Base-by-base conservation (phyloP, 2,113 vertebrate genomes). In the Tretioscincus oriximinensis region DNA sequence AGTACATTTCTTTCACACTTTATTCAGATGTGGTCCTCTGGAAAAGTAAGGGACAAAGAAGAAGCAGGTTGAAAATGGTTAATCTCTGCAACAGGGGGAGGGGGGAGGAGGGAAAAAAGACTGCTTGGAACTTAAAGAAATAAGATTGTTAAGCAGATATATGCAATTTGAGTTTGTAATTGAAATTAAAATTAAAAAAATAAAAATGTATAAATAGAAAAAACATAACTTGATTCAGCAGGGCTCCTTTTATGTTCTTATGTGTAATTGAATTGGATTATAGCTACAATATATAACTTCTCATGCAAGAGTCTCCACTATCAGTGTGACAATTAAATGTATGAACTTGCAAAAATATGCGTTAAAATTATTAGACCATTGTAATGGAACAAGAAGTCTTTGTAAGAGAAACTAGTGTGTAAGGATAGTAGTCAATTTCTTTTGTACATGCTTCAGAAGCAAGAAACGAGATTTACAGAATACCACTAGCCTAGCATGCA, bases 291-390 rank as follows among this genome's bases (percentile, higher is more conserved):
- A 49, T 12, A 31, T 29, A 60, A 63, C 3, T n/a, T 61, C 49
- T 47, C 35, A 73, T 78, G 58, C n/a, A 82, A 63, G n/a, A 60
- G 20, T 72, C 2, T 1, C 45, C 31, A 83, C 3, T 66, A 21
- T 29, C 28, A 9, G 18, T 16, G 64, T 71, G 73, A 29, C 4
- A 51, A 1, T 21, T 63, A 67, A 72, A 9, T 63, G 35, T 29
- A 72, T 72, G 84, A 70, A 18, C 66, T 80, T 80, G 65, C 76
- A 77, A 64, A 54, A 47, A 65, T 81, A 81, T 69, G 9, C 22
- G 69, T 68, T 49, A 67, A 60, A 8, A 8, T 58, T 47, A 7
- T 1, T 90, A 47, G 4, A 0, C 66, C 79, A 73, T 51, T 29
- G 68, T 79, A 81, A 61, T 69, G 61, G 76, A 77, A 76, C 35